Percentiles rank a stretch among this genome's conserved stretches.
phyloP scores from a whole-genome alignment of 1,140 invertebrate species.

The Monomorium pharaonis region DNA sequence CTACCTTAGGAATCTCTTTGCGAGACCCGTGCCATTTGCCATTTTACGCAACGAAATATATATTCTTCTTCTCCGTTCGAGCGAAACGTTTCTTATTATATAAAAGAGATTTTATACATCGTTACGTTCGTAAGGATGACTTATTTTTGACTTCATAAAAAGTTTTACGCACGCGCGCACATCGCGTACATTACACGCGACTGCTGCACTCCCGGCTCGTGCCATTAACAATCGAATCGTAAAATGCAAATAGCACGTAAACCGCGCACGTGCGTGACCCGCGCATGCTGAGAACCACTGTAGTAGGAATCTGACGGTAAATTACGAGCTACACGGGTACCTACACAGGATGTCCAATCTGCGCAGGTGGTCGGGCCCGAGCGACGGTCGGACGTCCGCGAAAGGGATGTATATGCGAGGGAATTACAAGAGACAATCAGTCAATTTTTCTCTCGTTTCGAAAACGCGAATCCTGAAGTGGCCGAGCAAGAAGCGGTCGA shows the following conservation, averaged over 20 bases:
- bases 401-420: slow-evolving; percentile 49
- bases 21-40: slow-evolving; percentile 32
- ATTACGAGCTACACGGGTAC: slow-evolving; percentile 68
- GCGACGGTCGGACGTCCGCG: slow-evolving; percentile 46
- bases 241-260: slow-evolving; percentile 15
- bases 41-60: slow-evolving; percentile 4
- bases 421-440: slow-evolving; percentile 67
- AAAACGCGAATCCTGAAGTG: slow-evolving; percentile 18
- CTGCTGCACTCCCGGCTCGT: background rate
- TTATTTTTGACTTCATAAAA: background rate
- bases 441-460: slow-evolving; percentile 54
- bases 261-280: background rate
- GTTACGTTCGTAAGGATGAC: background rate
- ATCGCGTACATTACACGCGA: background rate
- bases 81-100: background rate
- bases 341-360: slow-evolving; percentile 63
- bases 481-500: background rate
- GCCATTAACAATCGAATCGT: background rate
- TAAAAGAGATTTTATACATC: background rate
- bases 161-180: background rate
- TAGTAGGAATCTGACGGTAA: slow-evolving; percentile 62
- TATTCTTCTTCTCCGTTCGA: background rate
- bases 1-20: slow-evolving; percentile 22
- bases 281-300: slow-evolving; percentile 62
- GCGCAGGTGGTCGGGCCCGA: slow-evolving; percentile 69